These are phyloP conservation scores for Cheilosia impressa DNA, from an alignment of 2,888 invertebrate species.

Conservation along the genomic window DNA sequence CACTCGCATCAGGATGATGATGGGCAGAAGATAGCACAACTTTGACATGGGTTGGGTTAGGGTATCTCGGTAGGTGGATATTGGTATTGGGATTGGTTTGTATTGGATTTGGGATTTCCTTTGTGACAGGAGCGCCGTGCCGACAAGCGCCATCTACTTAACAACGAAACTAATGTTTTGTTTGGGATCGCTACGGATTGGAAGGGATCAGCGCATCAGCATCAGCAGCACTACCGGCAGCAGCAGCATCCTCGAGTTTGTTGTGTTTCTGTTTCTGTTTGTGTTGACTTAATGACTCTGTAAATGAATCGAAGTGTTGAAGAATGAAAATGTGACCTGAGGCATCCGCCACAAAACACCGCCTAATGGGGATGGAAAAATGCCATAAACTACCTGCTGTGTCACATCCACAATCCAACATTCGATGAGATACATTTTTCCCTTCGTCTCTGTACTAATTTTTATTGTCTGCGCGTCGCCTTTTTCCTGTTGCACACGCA, in stretches of 20 bases:
- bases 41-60: conserved; percentile 66
- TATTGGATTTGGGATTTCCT: conserved; percentile 56
- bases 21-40: conserved; percentile 34
- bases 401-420: conserved; percentile 44
- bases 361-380: conserved; percentile 43
- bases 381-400: conserved; percentile 71
- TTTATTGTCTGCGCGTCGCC: conserved; percentile 66
- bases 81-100: conserved; percentile 33
- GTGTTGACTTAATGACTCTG: conserved; percentile 71
- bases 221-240: no score
- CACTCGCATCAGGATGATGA: neutral
- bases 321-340: conserved; percentile 74
- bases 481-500: conserved; percentile 35
- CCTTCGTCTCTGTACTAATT: conserved; percentile 61
- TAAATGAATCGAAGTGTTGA: conserved; percentile 74
- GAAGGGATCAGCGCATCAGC: no score
- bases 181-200: conserved; percentile 45
- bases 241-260: conserved; percentile 19
- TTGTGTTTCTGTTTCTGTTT: conserved; percentile 9
- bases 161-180: conserved; percentile 61
- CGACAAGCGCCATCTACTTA: conserved; percentile 73
- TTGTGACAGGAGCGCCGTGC: conserved; percentile 61
- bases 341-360: conserved; percentile 6
- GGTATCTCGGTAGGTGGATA: conserved; percentile 72
- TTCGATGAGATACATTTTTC: conserved; percentile 58